phyloP scores from a whole-genome alignment of 2,113 vertebrate species.

The Pelobates fuscus region DNA sequence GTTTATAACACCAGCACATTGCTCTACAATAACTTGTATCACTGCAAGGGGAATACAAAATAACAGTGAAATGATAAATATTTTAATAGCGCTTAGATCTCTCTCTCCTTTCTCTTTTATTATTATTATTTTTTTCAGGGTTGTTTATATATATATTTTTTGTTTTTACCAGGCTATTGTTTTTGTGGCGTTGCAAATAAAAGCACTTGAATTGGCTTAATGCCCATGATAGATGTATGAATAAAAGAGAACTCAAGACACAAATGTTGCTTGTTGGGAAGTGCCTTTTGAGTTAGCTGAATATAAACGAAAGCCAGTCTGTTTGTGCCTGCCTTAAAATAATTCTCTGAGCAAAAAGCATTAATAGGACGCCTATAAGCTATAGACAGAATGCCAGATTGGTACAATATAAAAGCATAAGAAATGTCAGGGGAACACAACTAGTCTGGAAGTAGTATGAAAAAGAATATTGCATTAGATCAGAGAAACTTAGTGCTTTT shows the following conservation, averaged over 20 bases:
- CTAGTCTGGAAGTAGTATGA: background rate
- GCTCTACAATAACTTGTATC: background rate
- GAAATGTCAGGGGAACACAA: slow-evolving; percentile 10
- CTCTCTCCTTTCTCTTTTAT: background rate
- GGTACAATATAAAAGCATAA: slow-evolving; percentile 2
- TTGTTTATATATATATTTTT: background rate
- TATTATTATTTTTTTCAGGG: background rate
- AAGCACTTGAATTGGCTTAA: slow-evolving; percentile 10
- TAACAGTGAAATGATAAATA: slow-evolving; percentile 6
- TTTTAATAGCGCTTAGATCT: background rate
- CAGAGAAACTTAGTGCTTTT: slow-evolving; percentile 12
- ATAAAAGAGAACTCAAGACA: slow-evolving; percentile 1
- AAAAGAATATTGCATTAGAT: slow-evolving; percentile 32
- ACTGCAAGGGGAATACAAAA: background rate
- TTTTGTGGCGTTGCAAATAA: slow-evolving; percentile 10
- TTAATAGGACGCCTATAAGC: slow-evolving; percentile 29
- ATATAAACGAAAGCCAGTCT: background rate
- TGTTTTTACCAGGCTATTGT: background rate
- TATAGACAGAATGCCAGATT: background rate
- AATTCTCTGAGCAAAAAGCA: slow-evolving; percentile 13
- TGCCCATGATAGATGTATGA: background rate
- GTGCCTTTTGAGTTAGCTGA: slow-evolving; percentile 11
- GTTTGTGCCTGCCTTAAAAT: background rate
- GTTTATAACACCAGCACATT: background rate
- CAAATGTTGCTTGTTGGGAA: slow-evolving; percentile 8